These are phyloP conservation scores for Lysandra coridon DNA, from an alignment of 2,888 invertebrate species.

Conservation along the genomic window DNA sequence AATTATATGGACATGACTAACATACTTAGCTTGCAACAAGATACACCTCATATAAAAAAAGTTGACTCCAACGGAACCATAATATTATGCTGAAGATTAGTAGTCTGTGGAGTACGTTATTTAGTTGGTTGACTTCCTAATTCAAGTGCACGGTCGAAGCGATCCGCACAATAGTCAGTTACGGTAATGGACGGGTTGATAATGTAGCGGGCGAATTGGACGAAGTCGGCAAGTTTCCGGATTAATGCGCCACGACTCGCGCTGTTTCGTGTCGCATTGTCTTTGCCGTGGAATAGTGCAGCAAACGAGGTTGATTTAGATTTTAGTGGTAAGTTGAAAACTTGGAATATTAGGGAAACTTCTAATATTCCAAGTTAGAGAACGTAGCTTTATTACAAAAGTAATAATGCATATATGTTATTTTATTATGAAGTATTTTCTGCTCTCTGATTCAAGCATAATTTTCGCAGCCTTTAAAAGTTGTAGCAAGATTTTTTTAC, in stretches of 20 bases:
- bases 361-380: too few species aligned
- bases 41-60: too few species aligned
- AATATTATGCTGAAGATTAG: not conserved
- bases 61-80: not conserved
- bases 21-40: too few species aligned
- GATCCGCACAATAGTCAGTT: constrained; percentile 33
- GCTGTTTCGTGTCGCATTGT: constrained; percentile 30
- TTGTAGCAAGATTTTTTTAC: too few species aligned
- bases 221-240: constrained; percentile 29
- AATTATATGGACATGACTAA: not conserved
- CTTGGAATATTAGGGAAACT: not conserved
- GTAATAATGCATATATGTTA: too few species aligned
- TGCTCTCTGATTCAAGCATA: too few species aligned
- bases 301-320: constrained; percentile 7
- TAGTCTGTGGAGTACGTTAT: not conserved
- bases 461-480: too few species aligned
- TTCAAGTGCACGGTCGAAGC: constrained; percentile 30
- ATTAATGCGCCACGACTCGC: constrained; percentile 24
- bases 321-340: not conserved
- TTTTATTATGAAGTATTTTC: too few species aligned
- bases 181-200: constrained; percentile 35
- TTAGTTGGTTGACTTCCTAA: constrained; percentile 30
- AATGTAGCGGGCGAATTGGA: constrained; percentile 40
- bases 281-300: not conserved
- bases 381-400: too few species aligned